Conservation (phyloP, 2,113 vertebrate species). For the Sclerurus mexicanus region DNA sequence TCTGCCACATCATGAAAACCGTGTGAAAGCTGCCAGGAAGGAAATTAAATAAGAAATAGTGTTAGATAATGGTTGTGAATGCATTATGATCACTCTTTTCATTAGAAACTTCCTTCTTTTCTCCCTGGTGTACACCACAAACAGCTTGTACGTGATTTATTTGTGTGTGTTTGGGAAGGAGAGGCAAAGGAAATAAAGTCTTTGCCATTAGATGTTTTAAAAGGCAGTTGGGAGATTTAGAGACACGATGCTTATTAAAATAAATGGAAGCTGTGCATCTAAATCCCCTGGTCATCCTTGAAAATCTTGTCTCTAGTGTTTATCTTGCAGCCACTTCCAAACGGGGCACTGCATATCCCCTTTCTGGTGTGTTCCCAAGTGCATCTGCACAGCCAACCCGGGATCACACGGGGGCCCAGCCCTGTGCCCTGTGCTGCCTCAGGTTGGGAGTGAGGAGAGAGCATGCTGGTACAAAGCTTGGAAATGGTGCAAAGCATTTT, state of each 20-base stretch:
- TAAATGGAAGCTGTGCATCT: neutral
- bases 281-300: neutral
- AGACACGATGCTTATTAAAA: neutral
- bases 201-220: neutral
- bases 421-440: neutral
- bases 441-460: neutral
- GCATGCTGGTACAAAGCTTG: neutral
- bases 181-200: neutral
- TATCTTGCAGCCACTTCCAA: neutral
- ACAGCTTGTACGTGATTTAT: neutral
- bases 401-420: neutral
- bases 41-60: constrained; percentile 18
- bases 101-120: constrained; percentile 33
- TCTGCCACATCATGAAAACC: neutral
- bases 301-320: neutral
- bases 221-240: neutral
- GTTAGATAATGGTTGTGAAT: neutral
- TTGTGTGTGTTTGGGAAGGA: neutral
- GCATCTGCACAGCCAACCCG: neutral
- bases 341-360: neutral
- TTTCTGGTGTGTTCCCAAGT: neutral
- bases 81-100: neutral
- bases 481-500: neutral
- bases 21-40: neutral
- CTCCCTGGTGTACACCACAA: neutral